phyloP scores from a whole-genome alignment of 2,888 invertebrate species.

The Liposcelis brunnea region DNA sequence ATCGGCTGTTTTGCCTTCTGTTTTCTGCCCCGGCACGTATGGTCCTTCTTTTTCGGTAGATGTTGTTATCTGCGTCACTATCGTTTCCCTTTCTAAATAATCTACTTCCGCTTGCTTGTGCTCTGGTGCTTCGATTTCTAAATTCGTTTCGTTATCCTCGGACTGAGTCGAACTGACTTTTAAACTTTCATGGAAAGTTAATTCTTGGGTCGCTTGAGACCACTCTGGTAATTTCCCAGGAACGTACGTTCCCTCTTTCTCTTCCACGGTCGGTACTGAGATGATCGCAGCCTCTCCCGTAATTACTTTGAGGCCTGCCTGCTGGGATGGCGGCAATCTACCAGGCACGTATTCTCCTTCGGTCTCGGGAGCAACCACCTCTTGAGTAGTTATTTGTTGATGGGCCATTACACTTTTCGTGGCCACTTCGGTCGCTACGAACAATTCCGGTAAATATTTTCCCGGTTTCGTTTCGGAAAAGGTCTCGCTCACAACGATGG shows the following conservation, averaged over 20 bases:
- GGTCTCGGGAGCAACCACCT: constrained; percentile 46
- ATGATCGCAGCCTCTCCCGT: constrained; percentile 42
- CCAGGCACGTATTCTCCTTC: constrained; percentile 43
- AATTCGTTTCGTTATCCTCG: constrained; percentile 44
- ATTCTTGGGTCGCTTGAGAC: constrained; percentile 32
- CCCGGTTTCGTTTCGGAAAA: constrained; percentile 52
- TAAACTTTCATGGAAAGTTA: constrained; percentile 31
- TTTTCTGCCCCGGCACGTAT: constrained; percentile 30
- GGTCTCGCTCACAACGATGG: constrained; percentile 47
- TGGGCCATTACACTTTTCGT: constrained; percentile 45
- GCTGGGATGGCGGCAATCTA: constrained; percentile 40
- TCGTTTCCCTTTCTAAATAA: constrained; percentile 41
- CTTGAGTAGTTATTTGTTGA: constrained; percentile 40
- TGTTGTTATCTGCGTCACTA: constrained; percentile 38
- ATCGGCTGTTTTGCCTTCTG: constrained; percentile 24
- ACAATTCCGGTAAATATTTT: constrained; percentile 60
- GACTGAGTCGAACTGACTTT: constrained; percentile 41
- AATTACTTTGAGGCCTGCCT: constrained; percentile 38
- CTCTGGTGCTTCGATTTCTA: constrained; percentile 30
- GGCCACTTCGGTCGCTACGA: constrained; percentile 63
- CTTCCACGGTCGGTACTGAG: constrained; percentile 37
- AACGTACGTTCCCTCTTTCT: constrained; percentile 43
- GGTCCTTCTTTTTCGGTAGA: constrained; percentile 39
- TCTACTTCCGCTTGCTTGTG: constrained; percentile 39
- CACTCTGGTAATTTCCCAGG: constrained; percentile 27